These are phyloP conservation scores for Diplodus sargus DNA, from an alignment of 2,797 vertebrate species.

Conservation along the genomic window DNA sequence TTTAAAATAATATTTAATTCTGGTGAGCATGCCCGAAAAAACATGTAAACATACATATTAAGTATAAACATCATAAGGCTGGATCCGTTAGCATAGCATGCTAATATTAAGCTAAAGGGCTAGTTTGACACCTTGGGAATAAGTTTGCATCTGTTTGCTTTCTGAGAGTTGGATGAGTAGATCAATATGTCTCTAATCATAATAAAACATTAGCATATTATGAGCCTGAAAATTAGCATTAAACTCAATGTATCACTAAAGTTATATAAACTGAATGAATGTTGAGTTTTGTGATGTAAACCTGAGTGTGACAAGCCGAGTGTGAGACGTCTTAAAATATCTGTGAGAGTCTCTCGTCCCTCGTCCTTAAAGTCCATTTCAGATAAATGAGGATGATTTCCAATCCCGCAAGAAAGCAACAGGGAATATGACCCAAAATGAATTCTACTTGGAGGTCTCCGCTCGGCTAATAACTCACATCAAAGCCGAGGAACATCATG, in stretches of 20 bases:
- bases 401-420: slow-evolving; percentile 9
- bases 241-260: background rate
- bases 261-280: background rate
- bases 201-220: background rate
- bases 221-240: background rate
- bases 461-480: slow-evolving; percentile 50
- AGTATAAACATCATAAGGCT: no score
- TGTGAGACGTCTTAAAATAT: background rate
- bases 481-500: slow-evolving; percentile 58
- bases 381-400: slow-evolving; percentile 19
- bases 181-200: background rate
- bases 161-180: no score
- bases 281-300: background rate
- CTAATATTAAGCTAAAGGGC: no score
- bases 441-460: slow-evolving; percentile 30
- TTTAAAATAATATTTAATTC: no score
- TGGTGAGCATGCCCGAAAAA: no score
- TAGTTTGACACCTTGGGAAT: no score
- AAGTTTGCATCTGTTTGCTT: no score
- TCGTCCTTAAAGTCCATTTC: slow-evolving; percentile 17
- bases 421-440: slow-evolving; percentile 38
- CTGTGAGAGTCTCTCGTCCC: background rate
- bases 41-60: no score
- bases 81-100: no score
- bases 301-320: background rate